Evolutionary conservation across 2,113 vertebrate species (phyloP).

Genomic region (Spilogale gracilis): DNA sequence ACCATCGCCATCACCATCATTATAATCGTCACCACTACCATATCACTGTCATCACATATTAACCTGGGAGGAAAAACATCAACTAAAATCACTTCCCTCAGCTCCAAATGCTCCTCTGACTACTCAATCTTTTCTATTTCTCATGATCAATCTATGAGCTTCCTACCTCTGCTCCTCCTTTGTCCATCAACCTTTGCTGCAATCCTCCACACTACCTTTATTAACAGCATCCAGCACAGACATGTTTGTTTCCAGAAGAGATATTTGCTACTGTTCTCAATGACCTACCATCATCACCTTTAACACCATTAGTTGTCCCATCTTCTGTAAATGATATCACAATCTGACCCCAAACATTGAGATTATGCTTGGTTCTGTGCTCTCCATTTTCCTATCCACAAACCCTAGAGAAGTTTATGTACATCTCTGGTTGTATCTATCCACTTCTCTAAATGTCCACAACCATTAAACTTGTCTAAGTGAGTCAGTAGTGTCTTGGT

Average conservation of each 20-base stretch:
- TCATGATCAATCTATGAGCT: not conserved
- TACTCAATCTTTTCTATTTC: not conserved
- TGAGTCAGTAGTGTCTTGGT: not conserved
- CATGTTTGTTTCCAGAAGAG: not conserved
- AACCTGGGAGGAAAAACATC: not conserved
- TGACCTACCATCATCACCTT: not conserved
- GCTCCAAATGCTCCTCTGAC: not conserved
- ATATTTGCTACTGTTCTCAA: not conserved
- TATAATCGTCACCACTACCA: not conserved
- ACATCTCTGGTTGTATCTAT: not conserved
- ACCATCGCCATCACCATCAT: not conserved
- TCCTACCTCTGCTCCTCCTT: not conserved
- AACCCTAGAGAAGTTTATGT: not conserved
- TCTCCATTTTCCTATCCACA: not conserved
- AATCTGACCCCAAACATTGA: not conserved
- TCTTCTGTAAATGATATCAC: not conserved
- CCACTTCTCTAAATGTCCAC: not conserved
- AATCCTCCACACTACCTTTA: not conserved
- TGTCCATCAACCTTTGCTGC: not conserved
- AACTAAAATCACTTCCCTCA: not conserved
- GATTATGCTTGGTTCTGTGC: not conserved
- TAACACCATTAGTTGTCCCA: not conserved
- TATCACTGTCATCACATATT: too few species aligned
- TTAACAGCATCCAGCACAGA: not conserved
- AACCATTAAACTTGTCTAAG: not conserved